Percentiles rank a stretch among this genome's conserved stretches.
These are phyloP conservation scores for Corythornis cristatus DNA, from an alignment of 2,113 vertebrate genomes.

Conservation along the genomic window DNA sequence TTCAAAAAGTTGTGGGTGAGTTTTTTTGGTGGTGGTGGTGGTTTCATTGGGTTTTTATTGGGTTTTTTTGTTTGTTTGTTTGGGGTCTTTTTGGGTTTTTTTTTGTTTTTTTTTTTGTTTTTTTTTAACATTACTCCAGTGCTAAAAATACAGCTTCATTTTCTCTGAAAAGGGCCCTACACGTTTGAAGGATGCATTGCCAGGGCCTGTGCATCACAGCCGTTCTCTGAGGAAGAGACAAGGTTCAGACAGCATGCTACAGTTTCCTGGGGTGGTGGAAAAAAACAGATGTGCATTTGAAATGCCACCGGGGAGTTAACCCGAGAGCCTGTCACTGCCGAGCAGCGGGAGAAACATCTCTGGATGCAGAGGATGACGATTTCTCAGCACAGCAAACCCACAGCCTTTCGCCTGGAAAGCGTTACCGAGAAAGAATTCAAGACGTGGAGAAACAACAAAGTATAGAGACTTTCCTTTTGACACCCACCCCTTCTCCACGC, in stretches of 20 bases:
- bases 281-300: constrained; percentile 30
- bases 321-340: not conserved
- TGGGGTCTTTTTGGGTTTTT: too few relatives aligned
- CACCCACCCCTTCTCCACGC: rapidly evolving
- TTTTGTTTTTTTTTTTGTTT: not conserved
- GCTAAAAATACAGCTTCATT: not conserved
- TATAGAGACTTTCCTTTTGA: not conserved
- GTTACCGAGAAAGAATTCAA: not conserved
- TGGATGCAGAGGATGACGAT: not conserved
- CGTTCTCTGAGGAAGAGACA: not conserved
- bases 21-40: not conserved
- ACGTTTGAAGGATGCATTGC: not conserved
- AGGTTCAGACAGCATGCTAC: not conserved
- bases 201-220: not conserved
- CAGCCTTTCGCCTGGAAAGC: not conserved
- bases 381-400: not conserved
- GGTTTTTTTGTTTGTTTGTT: not conserved
- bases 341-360: not conserved
- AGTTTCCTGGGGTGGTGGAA: not conserved
- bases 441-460: not conserved
- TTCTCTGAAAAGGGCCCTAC: not conserved
- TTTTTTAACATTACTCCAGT: not conserved
- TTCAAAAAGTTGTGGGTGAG: not conserved
- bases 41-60: too few relatives aligned
- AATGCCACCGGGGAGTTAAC: constrained; percentile 4